Conservation (phyloP, 2,888 invertebrate species). For the Xestobium rufovillosum region DNA sequence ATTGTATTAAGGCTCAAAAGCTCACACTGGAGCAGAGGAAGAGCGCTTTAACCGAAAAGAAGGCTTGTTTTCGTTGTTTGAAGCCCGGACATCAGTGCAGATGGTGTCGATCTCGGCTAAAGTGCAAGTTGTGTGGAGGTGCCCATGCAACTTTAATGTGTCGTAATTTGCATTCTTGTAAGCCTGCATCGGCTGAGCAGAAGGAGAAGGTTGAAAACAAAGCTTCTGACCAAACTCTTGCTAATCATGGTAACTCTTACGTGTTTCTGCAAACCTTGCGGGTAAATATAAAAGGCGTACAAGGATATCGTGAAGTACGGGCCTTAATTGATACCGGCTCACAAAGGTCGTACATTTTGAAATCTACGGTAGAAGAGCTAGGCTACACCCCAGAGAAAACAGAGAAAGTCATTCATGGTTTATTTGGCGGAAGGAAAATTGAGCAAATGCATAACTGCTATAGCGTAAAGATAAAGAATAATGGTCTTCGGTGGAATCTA, state of each 20-base stretch:
- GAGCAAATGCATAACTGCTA: constrained; percentile 6
- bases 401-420: constrained; percentile 6
- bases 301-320: constrained; percentile 2
- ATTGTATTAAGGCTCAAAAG: constrained; percentile 6
- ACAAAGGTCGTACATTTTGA: constrained; percentile 10
- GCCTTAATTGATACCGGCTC: constrained; percentile 11
- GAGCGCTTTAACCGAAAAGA: neutral
- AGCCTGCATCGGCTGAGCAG: neutral
- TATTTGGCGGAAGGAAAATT: constrained; percentile 7
- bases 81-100: neutral
- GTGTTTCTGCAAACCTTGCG: constrained; percentile 8
- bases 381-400: neutral
- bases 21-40: neutral
- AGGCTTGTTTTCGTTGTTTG: constrained; percentile 4
- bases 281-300: neutral
- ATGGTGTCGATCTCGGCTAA: constrained; percentile 3
- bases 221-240: neutral
- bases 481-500: constrained; percentile 18
- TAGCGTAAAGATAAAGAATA: constrained; percentile 10
- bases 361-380: constrained; percentile 4
- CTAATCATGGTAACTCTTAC: neutral
- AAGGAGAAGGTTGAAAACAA: neutral
- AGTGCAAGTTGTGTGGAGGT: neutral
- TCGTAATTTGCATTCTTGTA: neutral
- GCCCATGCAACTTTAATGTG: constrained; percentile 2